Evolutionary conservation across 2,797 vertebrate species (phyloP).

Genomic region (Phataginus tetradactyla): DNA sequence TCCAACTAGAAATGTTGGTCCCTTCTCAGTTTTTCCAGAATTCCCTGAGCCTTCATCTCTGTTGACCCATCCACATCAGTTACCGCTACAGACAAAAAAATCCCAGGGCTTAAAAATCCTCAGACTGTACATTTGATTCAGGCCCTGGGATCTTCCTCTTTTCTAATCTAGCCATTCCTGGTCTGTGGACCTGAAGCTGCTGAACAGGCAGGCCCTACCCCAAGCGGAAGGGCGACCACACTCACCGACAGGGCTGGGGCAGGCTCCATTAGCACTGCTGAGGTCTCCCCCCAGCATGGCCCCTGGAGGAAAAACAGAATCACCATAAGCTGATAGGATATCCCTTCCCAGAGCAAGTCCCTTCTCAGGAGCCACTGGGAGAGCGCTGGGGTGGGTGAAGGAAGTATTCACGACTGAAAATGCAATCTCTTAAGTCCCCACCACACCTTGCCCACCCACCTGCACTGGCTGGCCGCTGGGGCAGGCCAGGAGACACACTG

Average conservation of each 20-base stretch:
- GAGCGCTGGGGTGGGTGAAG: background rate
- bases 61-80: background rate
- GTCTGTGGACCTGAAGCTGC: background rate
- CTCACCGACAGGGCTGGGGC: conserved; percentile 97
- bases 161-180: background rate
- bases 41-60: background rate
- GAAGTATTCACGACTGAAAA: background rate
- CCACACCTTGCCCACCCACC: conserved; percentile 81
- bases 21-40: background rate
- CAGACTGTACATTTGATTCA: background rate
- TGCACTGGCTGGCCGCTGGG: conserved; percentile 96
- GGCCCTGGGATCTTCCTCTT: background rate
- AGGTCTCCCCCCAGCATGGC: conserved; percentile 96
- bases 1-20: background rate
- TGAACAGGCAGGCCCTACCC: background rate
- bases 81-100: background rate
- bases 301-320: conserved; percentile 85
- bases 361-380: background rate
- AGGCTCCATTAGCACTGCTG: conserved; percentile 95
- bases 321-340: background rate
- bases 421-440: background rate
- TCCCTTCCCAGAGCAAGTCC: background rate
- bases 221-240: conserved; percentile 41
- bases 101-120: background rate
- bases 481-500: conserved; percentile 95